A percentile compares a stretch with the other conserved stretches of the same genome.
phyloP scores from a whole-genome alignment of 2,113 vertebrate genomes.

The Plecturocebus donacophilus region DNA sequence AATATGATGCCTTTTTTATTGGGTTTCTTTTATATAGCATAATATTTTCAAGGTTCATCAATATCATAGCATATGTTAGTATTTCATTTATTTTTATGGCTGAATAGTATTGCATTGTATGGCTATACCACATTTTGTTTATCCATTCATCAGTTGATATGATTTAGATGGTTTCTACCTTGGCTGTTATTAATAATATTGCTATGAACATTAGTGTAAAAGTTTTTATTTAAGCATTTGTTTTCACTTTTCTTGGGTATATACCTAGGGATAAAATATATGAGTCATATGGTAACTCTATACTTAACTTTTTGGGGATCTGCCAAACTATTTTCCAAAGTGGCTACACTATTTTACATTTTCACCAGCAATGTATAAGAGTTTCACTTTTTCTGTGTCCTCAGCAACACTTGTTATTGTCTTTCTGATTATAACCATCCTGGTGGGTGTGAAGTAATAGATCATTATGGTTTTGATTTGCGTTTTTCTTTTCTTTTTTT shows the following conservation, averaged over 20 bases:
- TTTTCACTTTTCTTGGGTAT: constrained; percentile 32
- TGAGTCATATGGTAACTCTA: not conserved
- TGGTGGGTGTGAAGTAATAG: not conserved
- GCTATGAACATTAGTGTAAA: constrained; percentile 7
- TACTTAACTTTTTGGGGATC: constrained; percentile 29
- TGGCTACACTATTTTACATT: not conserved
- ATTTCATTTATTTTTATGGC: not conserved
- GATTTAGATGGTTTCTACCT: constrained; percentile 11
- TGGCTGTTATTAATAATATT: not conserved
- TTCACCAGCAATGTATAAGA: not conserved
- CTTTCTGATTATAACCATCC: not conserved
- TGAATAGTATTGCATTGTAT: not conserved
- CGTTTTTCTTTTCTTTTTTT: not conserved
- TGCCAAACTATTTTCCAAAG: constrained; percentile 21
- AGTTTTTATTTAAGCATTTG: constrained; percentile 9
- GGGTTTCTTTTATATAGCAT: not conserved
- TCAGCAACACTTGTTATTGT: not conserved
- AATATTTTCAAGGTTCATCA: not conserved
- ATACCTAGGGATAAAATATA: not conserved
- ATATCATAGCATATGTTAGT: not conserved
- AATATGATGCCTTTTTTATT: not conserved
- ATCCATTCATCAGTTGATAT: not conserved
- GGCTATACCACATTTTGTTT: not conserved
- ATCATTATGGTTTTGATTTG: constrained; percentile 42
- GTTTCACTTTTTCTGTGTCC: not conserved